phyloP scores from a whole-genome alignment of 2,113 vertebrate species.

The human region DNA sequence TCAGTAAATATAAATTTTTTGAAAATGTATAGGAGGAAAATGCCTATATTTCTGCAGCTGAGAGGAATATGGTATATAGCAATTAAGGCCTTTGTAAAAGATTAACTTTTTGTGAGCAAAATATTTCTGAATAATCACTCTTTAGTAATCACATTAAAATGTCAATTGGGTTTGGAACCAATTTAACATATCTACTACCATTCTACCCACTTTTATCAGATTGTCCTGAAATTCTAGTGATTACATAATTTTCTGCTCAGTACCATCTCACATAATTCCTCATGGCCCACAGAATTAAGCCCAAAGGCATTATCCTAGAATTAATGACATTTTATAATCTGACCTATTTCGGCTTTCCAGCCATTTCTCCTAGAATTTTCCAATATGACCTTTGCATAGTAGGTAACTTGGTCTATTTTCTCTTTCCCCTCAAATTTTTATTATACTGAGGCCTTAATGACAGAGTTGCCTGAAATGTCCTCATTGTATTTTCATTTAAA shows the following conservation, averaged over 20 bases:
- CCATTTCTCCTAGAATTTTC: conserved; percentile 23
- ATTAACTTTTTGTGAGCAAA: neutral
- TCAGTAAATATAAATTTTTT: neutral
- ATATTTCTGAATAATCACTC: neutral
- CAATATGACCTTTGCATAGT: neutral
- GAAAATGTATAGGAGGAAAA: neutral
- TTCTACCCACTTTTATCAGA: neutral
- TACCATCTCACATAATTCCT: neutral
- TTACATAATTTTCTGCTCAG: neutral
- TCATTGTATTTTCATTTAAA: neutral
- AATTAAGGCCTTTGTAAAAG: neutral
- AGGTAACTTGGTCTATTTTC: neutral
- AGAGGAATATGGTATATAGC: neutral
- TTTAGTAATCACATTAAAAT: neutral
- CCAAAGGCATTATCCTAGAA: neutral
- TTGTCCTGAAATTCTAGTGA: neutral
- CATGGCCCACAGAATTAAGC: neutral
- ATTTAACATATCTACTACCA: neutral
- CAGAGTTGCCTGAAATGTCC: conserved; percentile 13
- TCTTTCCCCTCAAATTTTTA: neutral
- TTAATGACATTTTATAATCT: neutral
- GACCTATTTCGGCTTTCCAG: neutral
- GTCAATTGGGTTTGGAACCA: neutral
- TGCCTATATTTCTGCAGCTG: neutral
- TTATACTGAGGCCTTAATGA: neutral